Percentiles rank a stretch among this genome's conserved stretches.
Conservation (phyloP, 2,113 vertebrate genomes). For the Gymnorhina tibicen region DNA sequence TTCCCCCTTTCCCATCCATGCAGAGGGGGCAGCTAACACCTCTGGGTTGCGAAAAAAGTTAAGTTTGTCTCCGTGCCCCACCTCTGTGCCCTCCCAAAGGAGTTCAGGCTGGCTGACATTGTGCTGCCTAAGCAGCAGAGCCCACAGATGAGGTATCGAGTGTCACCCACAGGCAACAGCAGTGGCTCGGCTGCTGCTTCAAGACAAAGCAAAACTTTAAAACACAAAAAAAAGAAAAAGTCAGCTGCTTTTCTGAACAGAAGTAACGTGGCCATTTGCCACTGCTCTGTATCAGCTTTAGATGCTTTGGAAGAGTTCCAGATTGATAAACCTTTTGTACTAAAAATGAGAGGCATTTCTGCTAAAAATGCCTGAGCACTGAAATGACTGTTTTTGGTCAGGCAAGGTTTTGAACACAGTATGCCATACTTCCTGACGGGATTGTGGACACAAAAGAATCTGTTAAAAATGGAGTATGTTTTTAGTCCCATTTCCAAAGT, state of each 20-base stretch:
- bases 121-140: conserved; percentile 57
- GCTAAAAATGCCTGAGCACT: background rate
- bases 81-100: background rate
- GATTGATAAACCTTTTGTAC: background rate
- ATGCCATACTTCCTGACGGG: conserved; percentile 16
- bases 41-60: background rate
- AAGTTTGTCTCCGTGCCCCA: background rate
- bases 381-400: background rate
- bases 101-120: background rate
- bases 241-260: conserved; percentile 29
- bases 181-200: background rate
- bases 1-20: background rate
- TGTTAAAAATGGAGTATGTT: conserved; percentile 1
- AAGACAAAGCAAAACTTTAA: conserved; percentile 38
- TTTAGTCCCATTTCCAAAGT: conserved; percentile 33
- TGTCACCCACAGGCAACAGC: conserved; percentile 21
- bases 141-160: background rate
- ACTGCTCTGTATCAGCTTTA: background rate
- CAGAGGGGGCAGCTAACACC: background rate
- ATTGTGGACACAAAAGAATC: background rate
- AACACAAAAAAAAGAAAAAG: background rate
- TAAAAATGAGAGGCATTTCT: conserved; percentile 5
- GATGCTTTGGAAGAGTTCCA: background rate
- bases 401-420: background rate
- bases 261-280: conserved; percentile 9